Evolutionary conservation across 1,140 invertebrate genomes (phyloP), one percentile per base, ranked within the genome.

Genomic region (Cotesia vestalis): DNA sequence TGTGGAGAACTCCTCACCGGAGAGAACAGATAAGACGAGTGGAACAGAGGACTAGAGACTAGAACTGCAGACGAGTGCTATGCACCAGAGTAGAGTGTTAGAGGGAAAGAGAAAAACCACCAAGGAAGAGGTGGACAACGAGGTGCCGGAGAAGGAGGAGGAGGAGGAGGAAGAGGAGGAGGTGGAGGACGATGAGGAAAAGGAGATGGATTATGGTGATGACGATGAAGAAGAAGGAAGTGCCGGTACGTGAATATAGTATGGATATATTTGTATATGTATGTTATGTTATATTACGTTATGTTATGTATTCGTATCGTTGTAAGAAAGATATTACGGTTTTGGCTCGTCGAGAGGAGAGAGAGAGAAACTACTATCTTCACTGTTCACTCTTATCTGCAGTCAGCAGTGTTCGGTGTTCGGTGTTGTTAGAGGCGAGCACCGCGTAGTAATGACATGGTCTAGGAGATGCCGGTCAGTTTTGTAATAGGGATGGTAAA

Each of bases 381-480:
- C 51, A 34, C 46, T 52, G 6, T 66, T 34, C 69, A 66, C 20
- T 68, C 55, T 57, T 84, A 78, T 84, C 85, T 79, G 76, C 83
- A 75, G 83, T 27, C 27, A 27, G 27, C 27, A 1, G 27, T 27
- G 27, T 27, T 27, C 27, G 27, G 27, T 27, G 27, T 27, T 27
- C 27, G 27, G 40, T 46, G 40, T 46, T 46, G 40, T 46, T 46
- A 46, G 40, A 82, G 80, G 84, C 79, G 83, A 85, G 84, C 79
- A 84, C 85, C 83, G 82, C 83, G 81, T 76, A 77, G 84, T 87
- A 87, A 86, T 87, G 85, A 87, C 84, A 86, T 85, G 85, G 81
- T 87, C 85, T 87, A 87, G 84, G 84, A 85, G 84, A 85, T 84
- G 81, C 85, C 79, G 80, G 83, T 86, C 82, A 84, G 84, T 87